Evolutionary conservation across 1,140 invertebrate species (phyloP), one percentile per base, ranked within the genome.

Genomic region (Drosophila setifemur): DNA sequence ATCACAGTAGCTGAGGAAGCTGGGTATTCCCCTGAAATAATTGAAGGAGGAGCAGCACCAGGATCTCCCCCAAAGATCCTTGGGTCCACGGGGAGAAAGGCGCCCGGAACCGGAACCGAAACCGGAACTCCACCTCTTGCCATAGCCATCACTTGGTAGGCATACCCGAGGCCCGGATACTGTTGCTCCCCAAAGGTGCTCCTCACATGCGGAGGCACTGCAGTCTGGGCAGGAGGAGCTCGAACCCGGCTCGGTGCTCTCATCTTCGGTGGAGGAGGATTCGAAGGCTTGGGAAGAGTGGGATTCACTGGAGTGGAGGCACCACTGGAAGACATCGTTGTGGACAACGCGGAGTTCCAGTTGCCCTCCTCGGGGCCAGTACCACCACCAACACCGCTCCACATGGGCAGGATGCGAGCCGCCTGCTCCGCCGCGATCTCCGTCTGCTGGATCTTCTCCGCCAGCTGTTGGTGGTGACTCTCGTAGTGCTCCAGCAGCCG

Each of bases 401-500:
- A 82, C 4, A 64, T 28, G 18, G 78, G 78, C 29, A 74, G 33
- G 2, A 83, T 66, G 40, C 45, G 68, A 1, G 63, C 53, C 11
- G 55, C 66, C 37, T 67, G 52, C 35, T 76, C 45, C 5, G 69
- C 81, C 0, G 81, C 70, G 11, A 52, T 4, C 6, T 79, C 87
- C 4, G 78, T 70, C 33, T 78, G 44, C n/a, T 75, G 60, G 6
- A 90, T 75, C 49, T 86, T 75, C 25, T 81, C 49, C 12, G 72
- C 21, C 1, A 90, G 48, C 39, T 52, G 28, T 12, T 57, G 52
- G 25, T 89, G 82, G 23, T 89, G 73, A 0, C 19, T 21, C 29
- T 90, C 86, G 16, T 85, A 88, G 35, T 85, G 78, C 14, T 88
- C 60, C 45, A 90, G 54, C 40, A 89, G 57, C 2, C 48, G 18